A percentile compares a stretch with the other conserved stretches of the same genome.
Evolutionary conservation across 92 coral and sea anemone genomes (phyloP).

Genomic region (Muricea muricata): DNA sequence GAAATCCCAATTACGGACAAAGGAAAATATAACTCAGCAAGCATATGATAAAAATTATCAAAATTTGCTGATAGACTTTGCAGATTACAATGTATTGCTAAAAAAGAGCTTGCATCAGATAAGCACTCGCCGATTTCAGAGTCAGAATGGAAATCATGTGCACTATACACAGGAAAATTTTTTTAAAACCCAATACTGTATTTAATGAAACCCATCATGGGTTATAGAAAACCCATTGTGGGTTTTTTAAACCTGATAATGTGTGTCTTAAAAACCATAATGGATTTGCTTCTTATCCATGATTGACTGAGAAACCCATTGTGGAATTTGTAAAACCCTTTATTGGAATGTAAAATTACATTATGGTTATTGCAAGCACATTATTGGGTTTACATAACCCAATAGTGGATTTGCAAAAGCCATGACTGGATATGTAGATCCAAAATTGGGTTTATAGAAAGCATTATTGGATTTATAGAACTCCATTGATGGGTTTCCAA

Average conservation of each 20-base stretch:
- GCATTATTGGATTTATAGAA: background rate
- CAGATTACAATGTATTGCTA: conserved; percentile 44
- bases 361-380: background rate
- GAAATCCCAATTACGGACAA: background rate
- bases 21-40: background rate
- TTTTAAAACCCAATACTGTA: background rate
- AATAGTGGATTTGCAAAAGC: background rate
- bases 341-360: background rate
- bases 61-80: background rate
- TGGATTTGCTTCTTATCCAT: too few species aligned
- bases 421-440: background rate
- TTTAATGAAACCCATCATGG: background rate
- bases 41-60: background rate
- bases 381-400: background rate
- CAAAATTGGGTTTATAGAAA: background rate
- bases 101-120: background rate
- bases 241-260: background rate
- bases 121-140: too few species aligned
- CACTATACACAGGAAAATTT: too few species aligned
- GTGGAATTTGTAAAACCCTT: background rate
- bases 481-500: background rate
- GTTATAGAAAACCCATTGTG: background rate
- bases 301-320: background rate
- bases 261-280: too few species aligned
- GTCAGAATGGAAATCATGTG: too few species aligned